Conservation (phyloP, 2,797 vertebrate species). For the Oreortyx pictus region DNA sequence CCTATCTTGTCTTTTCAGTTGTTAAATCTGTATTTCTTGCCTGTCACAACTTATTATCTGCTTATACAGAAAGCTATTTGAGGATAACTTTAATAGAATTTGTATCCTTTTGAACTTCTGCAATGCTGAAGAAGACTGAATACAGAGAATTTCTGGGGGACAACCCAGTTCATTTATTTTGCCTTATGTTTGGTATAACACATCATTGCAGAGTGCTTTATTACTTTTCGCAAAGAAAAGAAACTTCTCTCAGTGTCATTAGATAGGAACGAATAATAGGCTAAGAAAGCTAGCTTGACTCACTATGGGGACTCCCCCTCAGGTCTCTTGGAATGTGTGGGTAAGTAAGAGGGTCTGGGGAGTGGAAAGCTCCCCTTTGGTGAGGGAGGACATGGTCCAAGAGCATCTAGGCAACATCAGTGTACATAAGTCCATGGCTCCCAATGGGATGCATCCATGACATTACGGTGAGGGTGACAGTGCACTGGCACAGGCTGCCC, state of each 20-base stretch:
- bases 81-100: not conserved
- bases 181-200: not conserved
- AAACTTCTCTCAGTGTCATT: not conserved
- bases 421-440: too few species aligned
- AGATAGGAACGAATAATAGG: not conserved
- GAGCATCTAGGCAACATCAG: too few species aligned
- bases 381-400: too few species aligned
- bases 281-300: not conserved
- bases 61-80: not conserved
- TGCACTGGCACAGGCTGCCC: too few species aligned
- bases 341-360: too few species aligned
- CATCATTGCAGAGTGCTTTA: not conserved
- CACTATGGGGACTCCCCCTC: too few species aligned
- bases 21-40: not conserved
- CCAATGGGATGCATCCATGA: too few species aligned
- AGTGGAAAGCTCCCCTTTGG: too few species aligned
- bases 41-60: not conserved
- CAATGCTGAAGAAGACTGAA: too few species aligned
- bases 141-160: not conserved
- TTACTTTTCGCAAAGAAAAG: not conserved
- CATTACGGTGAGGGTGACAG: too few species aligned
- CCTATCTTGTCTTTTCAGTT: not conserved
- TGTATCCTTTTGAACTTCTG: not conserved
- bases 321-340: too few species aligned
- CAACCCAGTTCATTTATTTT: not conserved